Conservation (phyloP, 1,140 invertebrate species). For the Oncopodura yosiiana region DNA sequence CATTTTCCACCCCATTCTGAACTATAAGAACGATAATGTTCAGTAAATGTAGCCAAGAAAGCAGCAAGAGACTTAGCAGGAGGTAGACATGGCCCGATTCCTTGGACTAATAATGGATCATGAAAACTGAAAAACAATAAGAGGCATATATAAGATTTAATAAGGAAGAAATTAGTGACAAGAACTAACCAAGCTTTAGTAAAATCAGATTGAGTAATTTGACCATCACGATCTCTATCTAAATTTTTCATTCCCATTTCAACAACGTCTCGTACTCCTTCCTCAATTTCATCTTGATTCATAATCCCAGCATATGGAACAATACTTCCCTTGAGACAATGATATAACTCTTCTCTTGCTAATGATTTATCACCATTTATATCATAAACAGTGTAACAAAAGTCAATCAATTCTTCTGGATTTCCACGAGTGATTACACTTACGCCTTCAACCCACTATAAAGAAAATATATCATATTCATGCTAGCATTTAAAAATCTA, state of each 20-base stretch:
- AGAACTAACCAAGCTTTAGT: slow-evolving; percentile 39
- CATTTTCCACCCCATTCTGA: background rate
- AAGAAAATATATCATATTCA: no score
- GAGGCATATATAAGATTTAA: no score
- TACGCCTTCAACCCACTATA: slow-evolving; percentile 13
- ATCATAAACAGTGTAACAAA: slow-evolving; percentile 15
- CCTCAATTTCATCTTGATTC: slow-evolving; percentile 65
- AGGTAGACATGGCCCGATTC: background rate
- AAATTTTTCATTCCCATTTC: slow-evolving; percentile 67
- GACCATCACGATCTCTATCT: slow-evolving; percentile 66
- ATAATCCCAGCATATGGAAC: slow-evolving; percentile 54
- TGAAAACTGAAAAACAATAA: no score
- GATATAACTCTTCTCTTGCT: slow-evolving; percentile 61
- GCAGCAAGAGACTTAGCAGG: background rate
- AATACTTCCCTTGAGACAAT: slow-evolving; percentile 58
- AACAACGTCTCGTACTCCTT: slow-evolving; percentile 73
- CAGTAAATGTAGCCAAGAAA: background rate
- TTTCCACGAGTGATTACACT: slow-evolving; percentile 10
- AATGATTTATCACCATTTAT: slow-evolving; percentile 13
- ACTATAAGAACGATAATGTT: background rate
- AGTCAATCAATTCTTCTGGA: slow-evolving; percentile 14
- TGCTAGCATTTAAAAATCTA: no score
- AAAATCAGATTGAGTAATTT: slow-evolving; percentile 64
- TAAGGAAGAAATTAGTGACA: no score
- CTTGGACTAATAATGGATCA: background rate